Evolutionary conservation across 2,888 invertebrate species (phyloP), one percentile per base, ranked within the genome.

Genomic region (Heteropelma amictum): DNA sequence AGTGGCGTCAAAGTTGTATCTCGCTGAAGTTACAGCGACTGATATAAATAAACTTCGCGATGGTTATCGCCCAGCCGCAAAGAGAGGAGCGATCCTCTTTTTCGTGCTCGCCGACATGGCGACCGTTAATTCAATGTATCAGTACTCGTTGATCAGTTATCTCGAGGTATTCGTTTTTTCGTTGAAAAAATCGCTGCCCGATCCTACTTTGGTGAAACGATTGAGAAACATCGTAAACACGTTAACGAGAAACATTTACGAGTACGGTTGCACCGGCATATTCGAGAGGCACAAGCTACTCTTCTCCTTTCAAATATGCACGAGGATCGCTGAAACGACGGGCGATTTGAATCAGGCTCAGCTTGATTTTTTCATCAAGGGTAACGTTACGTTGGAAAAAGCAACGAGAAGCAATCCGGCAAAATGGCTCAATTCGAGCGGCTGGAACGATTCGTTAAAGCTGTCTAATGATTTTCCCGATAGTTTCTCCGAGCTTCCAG

Each of bases 51-150:
- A 92, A 64, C 90, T 97, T 0, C 91, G 97, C 49, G 95, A 97
- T 81, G 95, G 95, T 0, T 98, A 98, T 90, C 92, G 97, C 26
- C 93, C 95, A 0, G 96, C 94, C 0, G 97, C 97, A 0, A 94
- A 93, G 81, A 92, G 97, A 60, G 97, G 97, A 3, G 97, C 97
- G 3, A 94, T 97, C 56, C 90, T 98, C 56, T 98, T 97, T 90
- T 98, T 97, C 87, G 96, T 97, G 0, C 90, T 98, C 17, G 93
- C 96, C 0, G 97, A 97, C 85, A 96, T 98, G 96, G 94, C 97
- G 0, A 92, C 92, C 0, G 95, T 98, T 2, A 97, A 96, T 88
- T 90, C 93, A 35, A 98, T 98, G 97, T 98, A 98, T 86, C 97
- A 98, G 85, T 97, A 97, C 88, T 97, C 97, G 0, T 90, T 98